These are phyloP conservation scores for Cyphomyrmex costatus DNA, from an alignment of 1,140 invertebrate species.

Conservation along the genomic window DNA sequence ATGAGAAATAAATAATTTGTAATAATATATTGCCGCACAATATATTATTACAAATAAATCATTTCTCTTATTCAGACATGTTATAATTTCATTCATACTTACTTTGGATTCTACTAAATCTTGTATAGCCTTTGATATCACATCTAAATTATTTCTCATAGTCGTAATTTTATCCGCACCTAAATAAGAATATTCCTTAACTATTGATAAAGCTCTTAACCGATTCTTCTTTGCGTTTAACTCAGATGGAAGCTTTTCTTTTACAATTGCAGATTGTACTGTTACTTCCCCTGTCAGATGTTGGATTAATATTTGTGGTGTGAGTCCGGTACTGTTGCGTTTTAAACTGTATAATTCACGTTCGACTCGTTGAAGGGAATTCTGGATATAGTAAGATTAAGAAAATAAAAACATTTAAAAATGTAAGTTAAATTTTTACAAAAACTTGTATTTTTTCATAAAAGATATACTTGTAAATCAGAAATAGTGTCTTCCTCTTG, in stretches of 20 bases:
- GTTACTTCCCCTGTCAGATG: constrained; percentile 93
- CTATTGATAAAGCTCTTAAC: constrained; percentile 90
- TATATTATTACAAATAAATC: neutral
- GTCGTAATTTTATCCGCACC: constrained; percentile 90
- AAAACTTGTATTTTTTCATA: constrained; percentile 7
- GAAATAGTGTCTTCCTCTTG: constrained; percentile 80
- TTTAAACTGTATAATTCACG: constrained; percentile 81
- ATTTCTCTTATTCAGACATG: neutral
- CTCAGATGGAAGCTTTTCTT: constrained; percentile 93
- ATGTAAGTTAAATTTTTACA: neutral
- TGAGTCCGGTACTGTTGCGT: constrained; percentile 86
- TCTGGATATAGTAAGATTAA: constrained; percentile 62
- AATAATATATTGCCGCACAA: too few species aligned
- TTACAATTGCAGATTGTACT: constrained; percentile 89
- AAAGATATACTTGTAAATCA: constrained; percentile 77
- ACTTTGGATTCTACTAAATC: constrained; percentile 81
- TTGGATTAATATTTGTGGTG: constrained; percentile 88
- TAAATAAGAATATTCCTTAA: constrained; percentile 90
- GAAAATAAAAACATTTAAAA: neutral
- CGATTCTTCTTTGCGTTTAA: constrained; percentile 88
- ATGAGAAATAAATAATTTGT: neutral
- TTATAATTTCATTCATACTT: neutral
- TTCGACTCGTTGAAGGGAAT: constrained; percentile 80
- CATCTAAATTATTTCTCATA: constrained; percentile 84
- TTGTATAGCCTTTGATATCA: constrained; percentile 79